Percentiles rank a stretch among this genome's conserved stretches.
Evolutionary conservation across 2,888 invertebrate species (phyloP).

Genomic region (Sinopyrophorus schimmeli): DNA sequence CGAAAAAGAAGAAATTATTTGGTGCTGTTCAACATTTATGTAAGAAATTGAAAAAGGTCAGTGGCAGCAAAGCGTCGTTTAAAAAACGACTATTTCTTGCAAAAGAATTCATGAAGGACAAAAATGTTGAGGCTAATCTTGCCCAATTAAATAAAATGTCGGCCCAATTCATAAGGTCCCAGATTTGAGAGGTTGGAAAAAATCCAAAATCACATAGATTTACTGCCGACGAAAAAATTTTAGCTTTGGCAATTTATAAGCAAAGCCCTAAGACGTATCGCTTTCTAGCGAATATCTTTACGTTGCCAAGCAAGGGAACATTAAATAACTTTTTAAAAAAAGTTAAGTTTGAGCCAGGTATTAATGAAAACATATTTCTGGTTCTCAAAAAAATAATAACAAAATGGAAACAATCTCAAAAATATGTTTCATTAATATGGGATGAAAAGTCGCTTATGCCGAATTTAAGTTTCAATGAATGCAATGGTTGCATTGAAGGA

Average conservation of each 20-base stretch:
- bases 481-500: constrained; percentile 1
- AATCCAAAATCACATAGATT: neutral
- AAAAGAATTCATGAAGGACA: too few species aligned
- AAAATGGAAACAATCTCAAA: neutral
- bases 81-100: too few species aligned
- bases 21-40: too few species aligned
- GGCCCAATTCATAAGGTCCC: neutral
- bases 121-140: too few species aligned
- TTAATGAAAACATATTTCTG: neutral
- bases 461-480: neutral
- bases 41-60: too few species aligned
- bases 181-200: neutral
- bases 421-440: neutral
- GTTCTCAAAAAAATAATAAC: neutral
- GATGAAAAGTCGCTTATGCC: constrained; percentile 2
- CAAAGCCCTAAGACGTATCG: constrained; percentile 9
- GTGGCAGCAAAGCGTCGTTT: too few species aligned
- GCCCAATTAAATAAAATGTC: neutral
- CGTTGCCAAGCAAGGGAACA: neutral
- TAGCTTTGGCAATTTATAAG: constrained; percentile 3
- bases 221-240: constrained; percentile 1
- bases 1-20: too few species aligned
- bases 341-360: neutral
- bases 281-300: constrained; percentile 7
- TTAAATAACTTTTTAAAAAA: neutral